Conservation (phyloP, 2,113 vertebrate genomes). For the Chitala chitala region DNA sequence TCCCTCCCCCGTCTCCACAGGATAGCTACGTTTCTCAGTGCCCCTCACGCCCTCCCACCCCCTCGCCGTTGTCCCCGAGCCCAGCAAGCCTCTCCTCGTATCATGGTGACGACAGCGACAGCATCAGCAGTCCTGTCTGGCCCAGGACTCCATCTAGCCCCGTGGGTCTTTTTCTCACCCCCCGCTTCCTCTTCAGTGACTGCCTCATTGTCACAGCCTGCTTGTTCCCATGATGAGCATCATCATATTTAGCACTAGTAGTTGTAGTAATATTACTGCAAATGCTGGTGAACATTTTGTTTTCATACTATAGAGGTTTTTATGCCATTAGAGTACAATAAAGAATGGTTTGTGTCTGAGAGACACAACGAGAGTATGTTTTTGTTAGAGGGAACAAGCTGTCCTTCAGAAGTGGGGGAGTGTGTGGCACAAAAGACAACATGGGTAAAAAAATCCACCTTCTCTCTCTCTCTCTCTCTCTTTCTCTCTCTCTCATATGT, state of each 20-base stretch:
- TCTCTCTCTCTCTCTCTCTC: slow-evolving; percentile 30
- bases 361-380: background rate
- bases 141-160: slow-evolving; percentile 94
- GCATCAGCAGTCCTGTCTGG: slow-evolving; percentile 95
- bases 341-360: background rate
- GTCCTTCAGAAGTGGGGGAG: background rate
- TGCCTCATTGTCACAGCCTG: too few relatives aligned
- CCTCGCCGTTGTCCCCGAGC: slow-evolving; percentile 91
- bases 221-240: too few relatives aligned
- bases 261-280: too few relatives aligned
- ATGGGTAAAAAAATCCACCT: too few relatives aligned
- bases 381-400: background rate
- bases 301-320: background rate
- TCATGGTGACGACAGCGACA: slow-evolving; percentile 94
- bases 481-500: slow-evolving; percentile 14
- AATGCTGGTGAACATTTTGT: too few relatives aligned
- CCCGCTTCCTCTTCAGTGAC: background rate
- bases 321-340: background rate
- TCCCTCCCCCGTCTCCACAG: slow-evolving; percentile 61
- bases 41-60: slow-evolving; percentile 85
- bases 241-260: too few relatives aligned
- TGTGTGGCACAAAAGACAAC: slow-evolving; percentile 18
- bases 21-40: slow-evolving; percentile 87
- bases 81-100: slow-evolving; percentile 94
- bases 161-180: slow-evolving; percentile 61